A percentile compares a stretch with the other conserved stretches of the same genome.
phyloP scores from a whole-genome alignment of 2,797 vertebrate genomes.

The Coilia nasus region DNA sequence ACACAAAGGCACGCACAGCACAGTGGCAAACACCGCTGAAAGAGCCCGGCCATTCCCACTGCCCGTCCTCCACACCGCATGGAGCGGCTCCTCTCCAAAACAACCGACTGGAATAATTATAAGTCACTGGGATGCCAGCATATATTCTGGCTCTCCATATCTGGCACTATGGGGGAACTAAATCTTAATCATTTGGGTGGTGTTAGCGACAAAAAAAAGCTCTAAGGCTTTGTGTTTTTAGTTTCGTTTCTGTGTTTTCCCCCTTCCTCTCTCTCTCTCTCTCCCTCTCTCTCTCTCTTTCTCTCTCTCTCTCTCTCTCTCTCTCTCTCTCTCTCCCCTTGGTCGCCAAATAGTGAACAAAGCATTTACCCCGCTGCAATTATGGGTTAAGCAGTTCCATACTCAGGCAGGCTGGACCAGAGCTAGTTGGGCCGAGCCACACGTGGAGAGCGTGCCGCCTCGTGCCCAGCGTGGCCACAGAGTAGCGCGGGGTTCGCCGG shows the following conservation, averaged over 20 bases:
- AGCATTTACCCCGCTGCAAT: constrained; percentile 44
- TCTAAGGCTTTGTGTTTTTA: neutral
- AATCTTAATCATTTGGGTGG: neutral
- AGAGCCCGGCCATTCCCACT: neutral
- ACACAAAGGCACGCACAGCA: constrained; percentile 3
- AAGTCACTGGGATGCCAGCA: neutral
- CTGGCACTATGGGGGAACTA: neutral
- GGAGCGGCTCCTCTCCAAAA: neutral
- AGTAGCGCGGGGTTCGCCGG: constrained; percentile 27
- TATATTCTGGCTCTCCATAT: neutral
- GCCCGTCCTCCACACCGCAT: neutral
- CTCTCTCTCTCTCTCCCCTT: constrained; percentile 4
- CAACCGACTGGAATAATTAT: neutral
- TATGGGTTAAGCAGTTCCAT: constrained; percentile 43
- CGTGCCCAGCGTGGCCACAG: neutral
- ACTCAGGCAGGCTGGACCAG: constrained; percentile 39
- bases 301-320: no score
- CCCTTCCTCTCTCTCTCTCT: neutral
- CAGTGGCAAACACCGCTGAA: neutral
- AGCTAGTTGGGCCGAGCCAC: constrained; percentile 30
- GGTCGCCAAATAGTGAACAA: constrained; percentile 34
- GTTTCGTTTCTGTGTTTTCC: neutral
- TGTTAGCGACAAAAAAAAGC: neutral
- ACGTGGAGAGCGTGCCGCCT: neutral
- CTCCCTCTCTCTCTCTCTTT: no score